Percentiles rank a stretch among this genome's conserved stretches.
These are phyloP conservation scores for Glaucomys volans DNA, from an alignment of 2,113 vertebrate genomes.

Conservation along the genomic window DNA sequence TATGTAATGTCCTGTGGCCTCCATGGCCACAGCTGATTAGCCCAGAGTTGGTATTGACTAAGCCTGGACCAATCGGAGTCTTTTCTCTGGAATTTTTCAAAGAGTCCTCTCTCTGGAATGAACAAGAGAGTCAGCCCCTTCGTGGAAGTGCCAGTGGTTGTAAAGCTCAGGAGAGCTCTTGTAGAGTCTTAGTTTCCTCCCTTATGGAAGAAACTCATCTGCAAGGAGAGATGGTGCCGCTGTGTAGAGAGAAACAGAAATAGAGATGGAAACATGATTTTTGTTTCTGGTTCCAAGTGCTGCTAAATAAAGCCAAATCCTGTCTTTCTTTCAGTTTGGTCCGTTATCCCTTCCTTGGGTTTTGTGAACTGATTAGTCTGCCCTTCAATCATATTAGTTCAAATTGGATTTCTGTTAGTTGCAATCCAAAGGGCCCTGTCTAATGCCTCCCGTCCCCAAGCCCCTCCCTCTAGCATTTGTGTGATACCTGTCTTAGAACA, in stretches of 20 bases:
- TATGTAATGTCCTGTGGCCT: too few species aligned
- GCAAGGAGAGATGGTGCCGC: not conserved
- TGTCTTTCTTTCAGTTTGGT: constrained; percentile 5
- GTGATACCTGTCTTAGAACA: not conserved
- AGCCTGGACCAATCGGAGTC: not conserved
- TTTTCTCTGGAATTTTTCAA: not conserved
- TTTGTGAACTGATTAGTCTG: not conserved
- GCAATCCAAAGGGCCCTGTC: not conserved
- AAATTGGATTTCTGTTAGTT: constrained; percentile 3
- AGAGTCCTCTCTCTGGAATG: not conserved
- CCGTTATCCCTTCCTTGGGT: not conserved
- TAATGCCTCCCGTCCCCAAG: not conserved
- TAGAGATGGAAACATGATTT: not conserved
- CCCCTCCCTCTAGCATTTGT: not conserved
- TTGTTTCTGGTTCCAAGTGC: not conserved
- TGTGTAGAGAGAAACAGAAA: not conserved
- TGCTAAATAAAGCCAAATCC: not conserved
- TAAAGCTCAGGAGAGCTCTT: not conserved
- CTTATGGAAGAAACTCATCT: not conserved
- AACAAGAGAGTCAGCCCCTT: not conserved
- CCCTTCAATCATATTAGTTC: not conserved
- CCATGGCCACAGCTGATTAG: not conserved
- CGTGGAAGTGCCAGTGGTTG: not conserved
- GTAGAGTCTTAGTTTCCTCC: not conserved
- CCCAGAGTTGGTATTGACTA: not conserved